phyloP scores from a whole-genome alignment of 2,113 vertebrate genomes.

The Eulemur rufifrons region DNA sequence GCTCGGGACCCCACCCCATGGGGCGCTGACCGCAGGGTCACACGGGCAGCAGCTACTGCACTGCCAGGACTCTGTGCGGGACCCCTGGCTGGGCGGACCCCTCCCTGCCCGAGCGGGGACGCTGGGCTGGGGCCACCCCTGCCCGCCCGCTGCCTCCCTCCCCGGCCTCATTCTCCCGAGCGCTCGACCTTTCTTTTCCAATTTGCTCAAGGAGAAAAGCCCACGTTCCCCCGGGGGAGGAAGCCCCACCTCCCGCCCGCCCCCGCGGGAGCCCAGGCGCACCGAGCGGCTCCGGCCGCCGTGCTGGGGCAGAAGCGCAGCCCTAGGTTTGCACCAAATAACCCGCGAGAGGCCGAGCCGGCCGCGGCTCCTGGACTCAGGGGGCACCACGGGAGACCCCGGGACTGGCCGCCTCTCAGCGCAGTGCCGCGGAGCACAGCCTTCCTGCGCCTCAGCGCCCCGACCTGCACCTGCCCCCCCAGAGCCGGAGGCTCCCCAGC shows the following conservation, averaged over 20 bases:
- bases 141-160: accelerated
- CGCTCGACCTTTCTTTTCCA: neutral
- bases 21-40: neutral
- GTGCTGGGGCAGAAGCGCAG: neutral
- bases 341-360: too few relatives aligned
- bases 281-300: too few relatives aligned
- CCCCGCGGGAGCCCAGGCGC: neutral
- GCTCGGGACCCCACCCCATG: neutral
- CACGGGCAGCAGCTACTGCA: neutral
- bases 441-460: neutral
- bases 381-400: neutral
- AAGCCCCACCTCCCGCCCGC: neutral
- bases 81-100: neutral
- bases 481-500: neutral
- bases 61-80: neutral
- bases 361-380: neutral
- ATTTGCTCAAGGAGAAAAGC: neutral
- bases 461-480: neutral
- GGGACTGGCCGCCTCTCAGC: neutral
- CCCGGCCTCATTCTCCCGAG: neutral
- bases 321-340: neutral
- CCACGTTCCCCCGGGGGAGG: neutral
- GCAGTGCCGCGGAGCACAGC: accelerated
- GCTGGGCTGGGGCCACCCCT: neutral
- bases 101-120: neutral